These are phyloP conservation scores for Amblyjoppa fuscipennis DNA, from an alignment of 2,888 invertebrate genomes.

Conservation along the genomic window DNA sequence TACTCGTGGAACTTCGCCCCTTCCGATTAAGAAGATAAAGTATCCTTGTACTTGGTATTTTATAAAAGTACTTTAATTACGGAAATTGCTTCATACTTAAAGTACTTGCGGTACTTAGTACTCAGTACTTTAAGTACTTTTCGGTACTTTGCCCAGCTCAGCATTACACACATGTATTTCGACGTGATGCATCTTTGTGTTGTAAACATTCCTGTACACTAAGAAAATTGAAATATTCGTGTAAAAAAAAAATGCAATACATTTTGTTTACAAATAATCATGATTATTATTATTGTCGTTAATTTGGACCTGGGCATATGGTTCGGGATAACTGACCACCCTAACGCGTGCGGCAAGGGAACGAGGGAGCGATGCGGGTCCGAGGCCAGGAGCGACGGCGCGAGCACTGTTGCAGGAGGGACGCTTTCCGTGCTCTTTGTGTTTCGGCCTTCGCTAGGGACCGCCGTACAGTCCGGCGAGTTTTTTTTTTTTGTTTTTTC, in stretches of 20 bases:
- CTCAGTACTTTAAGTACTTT: no score
- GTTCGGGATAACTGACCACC: constrained; percentile 45
- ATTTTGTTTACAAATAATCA: background rate
- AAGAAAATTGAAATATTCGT: no score
- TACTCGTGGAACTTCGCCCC: no score
- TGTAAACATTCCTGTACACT: no score
- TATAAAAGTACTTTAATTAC: no score
- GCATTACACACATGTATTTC: background rate
- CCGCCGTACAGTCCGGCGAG: constrained; percentile 16
- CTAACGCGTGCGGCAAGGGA: constrained; percentile 24
- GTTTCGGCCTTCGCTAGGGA: background rate
- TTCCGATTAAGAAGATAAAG: no score
- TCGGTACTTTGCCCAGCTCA: no score
- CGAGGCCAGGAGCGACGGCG: constrained; percentile 6
- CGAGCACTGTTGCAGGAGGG: constrained; percentile 22
- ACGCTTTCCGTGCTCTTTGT: constrained; percentile 31
- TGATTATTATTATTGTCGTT: background rate
- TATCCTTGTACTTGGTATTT: no score
- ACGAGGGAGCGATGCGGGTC: constrained; percentile 36
- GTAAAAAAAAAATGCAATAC: no score
- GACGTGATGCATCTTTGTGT: background rate
- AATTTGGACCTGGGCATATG: background rate
- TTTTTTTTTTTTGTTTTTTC: background rate
- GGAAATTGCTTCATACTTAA: no score
- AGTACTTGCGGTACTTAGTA: no score